Evolutionary conservation across 2,797 vertebrate genomes (phyloP).

Genomic region (Alauda arvensis): DNA sequence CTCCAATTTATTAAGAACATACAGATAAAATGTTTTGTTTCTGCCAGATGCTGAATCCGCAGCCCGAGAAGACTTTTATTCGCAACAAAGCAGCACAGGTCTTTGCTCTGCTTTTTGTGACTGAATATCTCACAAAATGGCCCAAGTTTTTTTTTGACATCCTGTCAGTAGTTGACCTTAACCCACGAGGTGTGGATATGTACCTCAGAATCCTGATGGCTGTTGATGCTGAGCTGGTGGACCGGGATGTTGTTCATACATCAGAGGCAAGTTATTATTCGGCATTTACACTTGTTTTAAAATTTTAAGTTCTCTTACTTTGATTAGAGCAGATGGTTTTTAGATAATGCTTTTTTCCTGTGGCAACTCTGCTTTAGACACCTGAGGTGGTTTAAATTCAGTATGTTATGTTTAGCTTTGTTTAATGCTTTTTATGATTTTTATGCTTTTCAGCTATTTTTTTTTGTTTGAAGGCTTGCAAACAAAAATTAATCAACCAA

Average conservation of each 20-base stretch:
- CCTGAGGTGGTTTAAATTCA: not conserved
- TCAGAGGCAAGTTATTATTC: constrained; percentile 79
- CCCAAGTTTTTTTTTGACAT: constrained; percentile 98
- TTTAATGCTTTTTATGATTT: not conserved
- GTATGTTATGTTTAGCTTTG: not conserved
- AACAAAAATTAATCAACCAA: not conserved
- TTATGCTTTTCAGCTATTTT: not conserved
- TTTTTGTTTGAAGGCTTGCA: not conserved
- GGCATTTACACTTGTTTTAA: not conserved
- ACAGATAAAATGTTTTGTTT: constrained; percentile 29
- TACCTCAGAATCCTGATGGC: constrained; percentile 96
- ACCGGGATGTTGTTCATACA: constrained; percentile 90
- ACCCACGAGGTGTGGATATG: constrained; percentile 90
- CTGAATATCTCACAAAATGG: constrained; percentile 94
- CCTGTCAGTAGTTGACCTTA: constrained; percentile 90
- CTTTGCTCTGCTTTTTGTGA: constrained; percentile 91
- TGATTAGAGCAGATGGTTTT: not conserved
- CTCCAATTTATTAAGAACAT: not conserved
- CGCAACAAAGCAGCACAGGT: constrained; percentile 98
- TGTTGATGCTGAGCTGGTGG: constrained; percentile 93
- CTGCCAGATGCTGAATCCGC: constrained; percentile 84
- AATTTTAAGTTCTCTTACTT: not conserved
- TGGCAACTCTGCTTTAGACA: not conserved
- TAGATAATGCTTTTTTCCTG: not conserved
- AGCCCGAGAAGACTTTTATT: constrained; percentile 94